These are phyloP conservation scores for Hemitrygon akajei DNA, from an alignment of 2,797 vertebrate species.

Conservation along the genomic window DNA sequence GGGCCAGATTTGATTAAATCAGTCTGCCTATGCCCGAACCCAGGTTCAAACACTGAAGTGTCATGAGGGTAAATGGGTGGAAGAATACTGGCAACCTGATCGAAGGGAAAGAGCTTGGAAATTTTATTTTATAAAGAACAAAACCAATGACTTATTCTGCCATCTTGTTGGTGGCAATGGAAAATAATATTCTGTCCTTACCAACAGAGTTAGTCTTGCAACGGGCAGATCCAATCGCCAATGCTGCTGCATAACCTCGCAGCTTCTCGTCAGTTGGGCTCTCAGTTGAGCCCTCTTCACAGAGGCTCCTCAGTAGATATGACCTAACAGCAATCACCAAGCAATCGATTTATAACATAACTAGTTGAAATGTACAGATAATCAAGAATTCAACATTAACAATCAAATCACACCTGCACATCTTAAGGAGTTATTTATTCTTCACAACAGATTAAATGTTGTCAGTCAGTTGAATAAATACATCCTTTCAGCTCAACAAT, in stretches of 20 bases:
- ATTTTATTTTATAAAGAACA: not conserved
- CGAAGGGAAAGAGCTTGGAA: not conserved
- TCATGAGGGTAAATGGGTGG: not conserved
- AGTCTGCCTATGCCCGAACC: not conserved
- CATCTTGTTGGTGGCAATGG: not conserved
- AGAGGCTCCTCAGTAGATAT: constrained; percentile 84
- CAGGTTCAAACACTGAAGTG: not conserved
- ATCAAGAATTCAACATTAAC: not conserved
- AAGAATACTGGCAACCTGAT: not conserved
- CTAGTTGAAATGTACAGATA: not conserved
- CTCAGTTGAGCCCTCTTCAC: constrained; percentile 73
- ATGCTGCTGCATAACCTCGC: constrained; percentile 81
- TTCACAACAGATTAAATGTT: not conserved
- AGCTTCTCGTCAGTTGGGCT: constrained; percentile 76
- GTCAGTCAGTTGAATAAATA: not conserved
- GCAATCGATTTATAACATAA: not conserved
- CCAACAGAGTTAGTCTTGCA: constrained; percentile 91
- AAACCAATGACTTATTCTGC: not conserved
- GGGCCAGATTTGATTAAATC: not conserved
- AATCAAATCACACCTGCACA: not conserved
- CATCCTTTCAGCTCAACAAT: not conserved
- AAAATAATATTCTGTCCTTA: constrained; percentile 47
- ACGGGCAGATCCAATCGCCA: constrained; percentile 82
- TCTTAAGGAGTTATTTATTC: not conserved
- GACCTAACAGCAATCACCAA: constrained; percentile 59